A percentile compares a stretch with the other conserved stretches of the same genome.
phyloP scores from a whole-genome alignment of 2,797 vertebrate species.

The Rhinatrema bivittatum region DNA sequence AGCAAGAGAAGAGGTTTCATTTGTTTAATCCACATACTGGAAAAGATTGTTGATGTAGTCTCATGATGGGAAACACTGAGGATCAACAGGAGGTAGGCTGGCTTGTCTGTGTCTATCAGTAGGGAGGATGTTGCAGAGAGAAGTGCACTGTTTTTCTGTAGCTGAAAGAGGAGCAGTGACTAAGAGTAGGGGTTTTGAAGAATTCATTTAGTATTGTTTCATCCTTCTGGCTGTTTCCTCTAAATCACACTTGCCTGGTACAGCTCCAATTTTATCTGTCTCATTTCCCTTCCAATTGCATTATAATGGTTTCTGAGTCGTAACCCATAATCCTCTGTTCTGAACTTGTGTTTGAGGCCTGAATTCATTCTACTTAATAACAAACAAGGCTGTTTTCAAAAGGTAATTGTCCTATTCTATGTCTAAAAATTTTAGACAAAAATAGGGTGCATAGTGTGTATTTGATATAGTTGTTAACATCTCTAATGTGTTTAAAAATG shows the following conservation, averaged over 20 bases:
- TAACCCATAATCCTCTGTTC: too few species aligned
- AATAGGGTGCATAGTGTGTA: too few species aligned
- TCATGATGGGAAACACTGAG: slow-evolving; percentile 25
- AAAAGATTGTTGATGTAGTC: slow-evolving; percentile 26
- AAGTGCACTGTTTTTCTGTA: not conserved
- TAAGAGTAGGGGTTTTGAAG: not conserved
- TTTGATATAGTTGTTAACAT: too few species aligned
- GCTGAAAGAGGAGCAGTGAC: slow-evolving; percentile 1
- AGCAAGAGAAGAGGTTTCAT: slow-evolving; percentile 23
- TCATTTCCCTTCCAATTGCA: not conserved
- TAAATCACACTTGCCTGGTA: slow-evolving; percentile 12
- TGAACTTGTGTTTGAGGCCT: too few species aligned
- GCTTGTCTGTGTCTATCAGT: slow-evolving; percentile 17
- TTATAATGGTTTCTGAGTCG: slow-evolving; percentile 8
- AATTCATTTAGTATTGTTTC: not conserved
- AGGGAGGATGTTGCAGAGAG: too few species aligned
- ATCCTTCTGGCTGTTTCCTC: not conserved
- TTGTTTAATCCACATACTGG: slow-evolving; percentile 28
- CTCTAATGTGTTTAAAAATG: too few species aligned
- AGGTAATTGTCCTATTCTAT: too few species aligned
- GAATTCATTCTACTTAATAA: too few species aligned
- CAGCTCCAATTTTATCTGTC: not conserved
- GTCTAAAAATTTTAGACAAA: too few species aligned
- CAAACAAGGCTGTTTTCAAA: too few species aligned
- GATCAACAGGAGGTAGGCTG: slow-evolving; percentile 33